Conservation (phyloP, 2,113 vertebrate genomes). For the Oxyruncus cristatus region DNA sequence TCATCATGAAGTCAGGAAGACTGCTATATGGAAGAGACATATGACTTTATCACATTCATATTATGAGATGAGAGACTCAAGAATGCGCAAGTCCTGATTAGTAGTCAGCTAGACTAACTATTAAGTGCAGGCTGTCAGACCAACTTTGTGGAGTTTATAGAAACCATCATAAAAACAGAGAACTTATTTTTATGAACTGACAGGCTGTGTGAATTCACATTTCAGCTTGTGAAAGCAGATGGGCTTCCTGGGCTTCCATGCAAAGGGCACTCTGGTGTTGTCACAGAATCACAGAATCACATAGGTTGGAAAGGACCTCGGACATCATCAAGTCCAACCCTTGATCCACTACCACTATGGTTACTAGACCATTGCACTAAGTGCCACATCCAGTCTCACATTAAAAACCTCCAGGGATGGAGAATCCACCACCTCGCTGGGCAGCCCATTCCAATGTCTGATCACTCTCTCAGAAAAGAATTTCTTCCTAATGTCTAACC, state of each 20-base stretch:
- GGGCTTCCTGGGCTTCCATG: background rate
- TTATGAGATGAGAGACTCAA: background rate
- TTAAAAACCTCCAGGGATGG: no score
- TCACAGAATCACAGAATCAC: no score
- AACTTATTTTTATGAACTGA: background rate
- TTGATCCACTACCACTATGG: no score
- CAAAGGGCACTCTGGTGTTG: background rate
- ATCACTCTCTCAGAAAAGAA: no score
- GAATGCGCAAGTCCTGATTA: background rate
- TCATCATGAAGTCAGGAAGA: background rate
- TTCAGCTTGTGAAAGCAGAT: background rate
- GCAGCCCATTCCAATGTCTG: no score
- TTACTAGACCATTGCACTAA: no score
- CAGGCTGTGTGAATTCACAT: background rate
- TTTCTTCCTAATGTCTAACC: no score
- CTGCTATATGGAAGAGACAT: background rate
- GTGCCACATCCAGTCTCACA: no score
- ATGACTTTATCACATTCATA: background rate
- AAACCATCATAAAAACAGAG: background rate
- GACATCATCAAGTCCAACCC: no score
- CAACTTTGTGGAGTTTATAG: background rate
- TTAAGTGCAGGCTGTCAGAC: background rate
- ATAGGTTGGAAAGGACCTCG: no score
- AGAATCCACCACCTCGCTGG: no score
- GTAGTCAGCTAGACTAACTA: background rate